Conservation (phyloP, 2,797 vertebrate species). For the Aulostomus chinensis region DNA sequence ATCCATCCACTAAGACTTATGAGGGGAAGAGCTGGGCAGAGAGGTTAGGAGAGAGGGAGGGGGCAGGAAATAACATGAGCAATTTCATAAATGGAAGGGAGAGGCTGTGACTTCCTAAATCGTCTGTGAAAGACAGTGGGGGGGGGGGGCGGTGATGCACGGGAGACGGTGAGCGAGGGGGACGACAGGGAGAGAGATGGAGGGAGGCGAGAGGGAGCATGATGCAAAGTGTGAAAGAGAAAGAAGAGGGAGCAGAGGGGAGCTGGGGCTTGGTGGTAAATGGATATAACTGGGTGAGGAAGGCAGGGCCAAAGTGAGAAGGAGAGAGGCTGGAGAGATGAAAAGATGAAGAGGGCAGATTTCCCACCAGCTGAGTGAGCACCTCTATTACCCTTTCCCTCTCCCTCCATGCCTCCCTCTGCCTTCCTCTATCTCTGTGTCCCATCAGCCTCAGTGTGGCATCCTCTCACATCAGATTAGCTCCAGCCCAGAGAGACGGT, state of each 20-base stretch:
- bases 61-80: constrained; percentile 73
- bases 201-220: constrained; percentile 52
- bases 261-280: constrained; percentile 61
- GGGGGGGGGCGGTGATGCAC: constrained; percentile 31
- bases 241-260: constrained; percentile 23
- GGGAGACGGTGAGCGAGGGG: constrained; percentile 45
- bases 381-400: constrained; percentile 74
- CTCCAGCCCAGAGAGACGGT: constrained; percentile 74
- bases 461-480: constrained; percentile 83
- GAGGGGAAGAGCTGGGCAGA: constrained; percentile 41
- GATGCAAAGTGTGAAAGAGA: constrained; percentile 70
- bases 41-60: constrained; percentile 10
- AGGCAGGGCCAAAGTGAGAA: constrained; percentile 68
- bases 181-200: constrained; percentile 57
- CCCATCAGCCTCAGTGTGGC: constrained; percentile 77
- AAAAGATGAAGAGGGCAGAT: constrained; percentile 77
- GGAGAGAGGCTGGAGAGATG: constrained; percentile 69
- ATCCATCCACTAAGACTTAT: constrained; percentile 61
- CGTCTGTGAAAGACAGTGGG: constrained; percentile 75
- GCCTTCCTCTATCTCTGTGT: constrained; percentile 65
- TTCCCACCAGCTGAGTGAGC: constrained; percentile 80
- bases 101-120: constrained; percentile 79
- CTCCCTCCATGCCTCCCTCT: constrained; percentile 36
- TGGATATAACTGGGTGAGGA: constrained; percentile 68
- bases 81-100: constrained; percentile 81